These are phyloP conservation scores for Eospalax fontanierii DNA, from an alignment of 2,797 vertebrate species.

Conservation along the genomic window DNA sequence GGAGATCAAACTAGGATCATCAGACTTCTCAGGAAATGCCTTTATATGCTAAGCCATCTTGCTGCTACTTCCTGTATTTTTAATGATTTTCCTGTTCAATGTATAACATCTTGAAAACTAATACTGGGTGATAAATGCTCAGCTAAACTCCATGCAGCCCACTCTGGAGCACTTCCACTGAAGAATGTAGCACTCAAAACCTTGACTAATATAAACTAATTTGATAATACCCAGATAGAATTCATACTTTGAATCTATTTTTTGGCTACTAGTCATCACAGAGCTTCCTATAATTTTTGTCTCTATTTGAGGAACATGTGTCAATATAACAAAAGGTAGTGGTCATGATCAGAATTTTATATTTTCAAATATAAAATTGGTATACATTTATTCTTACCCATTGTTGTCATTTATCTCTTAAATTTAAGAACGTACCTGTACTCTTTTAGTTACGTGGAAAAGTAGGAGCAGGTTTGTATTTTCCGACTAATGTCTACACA, in stretches of 20 bases:
- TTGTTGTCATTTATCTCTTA: background rate
- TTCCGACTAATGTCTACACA: background rate
- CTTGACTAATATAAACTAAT: background rate
- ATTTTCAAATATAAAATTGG: slow-evolving; percentile 21
- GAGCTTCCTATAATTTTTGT: background rate
- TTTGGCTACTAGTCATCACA: background rate
- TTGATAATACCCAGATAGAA: background rate
- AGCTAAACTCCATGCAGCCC: background rate
- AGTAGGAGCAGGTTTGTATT: background rate
- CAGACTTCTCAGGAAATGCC: too few species aligned
- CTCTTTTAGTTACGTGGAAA: slow-evolving; percentile 25
- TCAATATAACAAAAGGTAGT: background rate
- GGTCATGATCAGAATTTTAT: background rate
- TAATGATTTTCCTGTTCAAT: slow-evolving; percentile 25
- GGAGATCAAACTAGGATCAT: too few species aligned
- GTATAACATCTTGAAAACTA: slow-evolving; percentile 29
- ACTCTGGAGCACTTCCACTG: background rate
- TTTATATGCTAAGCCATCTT: too few species aligned
- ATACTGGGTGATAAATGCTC: background rate
- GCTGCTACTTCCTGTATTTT: too few species aligned
- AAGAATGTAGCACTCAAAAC: background rate
- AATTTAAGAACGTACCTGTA: background rate
- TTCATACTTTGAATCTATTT: background rate
- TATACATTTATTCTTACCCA: background rate
- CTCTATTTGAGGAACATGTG: background rate